Percentiles rank a stretch among this genome's conserved stretches.
Conservation (phyloP, 2,888 invertebrate species). For the Coenonympha glycerion region DNA sequence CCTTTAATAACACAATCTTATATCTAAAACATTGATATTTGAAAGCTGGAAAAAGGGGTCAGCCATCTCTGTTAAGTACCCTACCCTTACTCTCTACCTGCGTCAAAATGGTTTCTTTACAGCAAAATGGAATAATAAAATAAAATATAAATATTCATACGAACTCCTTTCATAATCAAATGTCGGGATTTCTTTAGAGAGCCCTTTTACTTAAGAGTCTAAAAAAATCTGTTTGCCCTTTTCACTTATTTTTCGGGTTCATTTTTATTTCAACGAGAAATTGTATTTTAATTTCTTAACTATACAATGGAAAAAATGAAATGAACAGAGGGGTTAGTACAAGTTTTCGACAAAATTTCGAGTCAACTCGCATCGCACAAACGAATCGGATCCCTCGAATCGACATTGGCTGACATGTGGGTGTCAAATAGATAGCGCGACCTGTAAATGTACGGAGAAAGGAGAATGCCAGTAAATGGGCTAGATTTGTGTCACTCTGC, state of each 20-base stretch:
- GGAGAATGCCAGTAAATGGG: too few species aligned
- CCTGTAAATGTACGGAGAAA: too few species aligned
- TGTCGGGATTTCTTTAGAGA: conserved; percentile 4
- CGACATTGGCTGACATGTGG: too few species aligned
- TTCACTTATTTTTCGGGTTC: not conserved
- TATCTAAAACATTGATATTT: not conserved
- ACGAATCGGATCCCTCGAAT: too few species aligned
- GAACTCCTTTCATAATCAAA: conserved; percentile 8
- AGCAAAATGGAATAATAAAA: not conserved
- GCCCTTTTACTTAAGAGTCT: not conserved
- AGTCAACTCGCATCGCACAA: too few species aligned
- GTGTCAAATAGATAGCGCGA: too few species aligned
- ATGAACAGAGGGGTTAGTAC: too few species aligned
- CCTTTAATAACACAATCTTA: too few species aligned
- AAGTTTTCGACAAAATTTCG: too few species aligned
- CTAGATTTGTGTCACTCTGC: too few species aligned
- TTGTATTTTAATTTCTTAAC: not conserved
- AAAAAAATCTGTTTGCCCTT: conserved; percentile 1
- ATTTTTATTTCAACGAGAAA: not conserved
- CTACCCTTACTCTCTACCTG: not conserved
- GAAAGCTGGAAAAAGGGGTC: not conserved
- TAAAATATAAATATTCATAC: conserved; percentile 8
- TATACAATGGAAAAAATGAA: not conserved
- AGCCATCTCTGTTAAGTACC: not conserved
- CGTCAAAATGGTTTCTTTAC: not conserved